Conservation (phyloP, 1,140 invertebrate species). For the Protaetia brevitarsis region DNA sequence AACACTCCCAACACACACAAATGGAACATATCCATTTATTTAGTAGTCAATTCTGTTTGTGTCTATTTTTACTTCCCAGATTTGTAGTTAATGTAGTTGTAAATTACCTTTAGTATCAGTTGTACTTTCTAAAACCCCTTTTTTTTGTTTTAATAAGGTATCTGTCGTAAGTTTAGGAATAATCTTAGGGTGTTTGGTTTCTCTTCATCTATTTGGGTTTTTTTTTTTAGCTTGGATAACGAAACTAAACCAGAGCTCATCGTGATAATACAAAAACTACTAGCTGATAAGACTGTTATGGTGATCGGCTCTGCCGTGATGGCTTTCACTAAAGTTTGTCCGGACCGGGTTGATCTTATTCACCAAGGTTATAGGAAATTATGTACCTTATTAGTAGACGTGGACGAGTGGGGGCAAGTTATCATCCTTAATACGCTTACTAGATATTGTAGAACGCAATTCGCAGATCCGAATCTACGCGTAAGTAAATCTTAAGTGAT, state of each 20-base stretch:
- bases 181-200: no score
- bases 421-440: slow-evolving; percentile 97
- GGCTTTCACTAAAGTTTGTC: slow-evolving; percentile 98
- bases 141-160: no score
- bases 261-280: slow-evolving; percentile 89
- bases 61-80: no score
- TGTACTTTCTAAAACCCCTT: no score
- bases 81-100: no score
- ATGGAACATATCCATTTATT: no score
- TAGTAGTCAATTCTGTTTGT: no score
- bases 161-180: no score
- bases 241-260: slow-evolving; percentile 96
- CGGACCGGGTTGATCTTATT: slow-evolving; percentile 92
- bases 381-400: slow-evolving; percentile 92
- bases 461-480: slow-evolving; percentile 84
- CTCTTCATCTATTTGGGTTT: no score
- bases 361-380: slow-evolving; percentile 95
- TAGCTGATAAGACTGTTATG: slow-evolving; percentile 96
- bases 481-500: slow-evolving; percentile 54
- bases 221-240: slow-evolving; percentile 78
- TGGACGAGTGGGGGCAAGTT: slow-evolving; percentile 98
- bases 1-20: no score
- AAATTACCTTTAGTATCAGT: no score
- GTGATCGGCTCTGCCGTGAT: slow-evolving; percentile 98
- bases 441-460: slow-evolving; percentile 89